These are phyloP conservation scores for Drosophila cognata DNA, from an alignment of 2,888 invertebrate species.

Conservation along the genomic window DNA sequence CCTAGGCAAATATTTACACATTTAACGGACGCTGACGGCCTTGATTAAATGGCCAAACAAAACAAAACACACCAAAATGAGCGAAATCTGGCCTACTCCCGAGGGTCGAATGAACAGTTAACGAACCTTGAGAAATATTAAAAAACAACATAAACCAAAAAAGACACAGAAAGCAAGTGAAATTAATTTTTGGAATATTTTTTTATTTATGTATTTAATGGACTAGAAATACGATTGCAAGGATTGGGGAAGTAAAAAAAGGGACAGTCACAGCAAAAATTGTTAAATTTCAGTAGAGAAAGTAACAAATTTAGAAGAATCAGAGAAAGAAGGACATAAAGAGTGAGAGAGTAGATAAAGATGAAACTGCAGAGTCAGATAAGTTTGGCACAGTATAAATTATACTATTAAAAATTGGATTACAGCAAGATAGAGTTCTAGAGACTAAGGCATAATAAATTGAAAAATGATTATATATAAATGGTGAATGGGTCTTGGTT, in stretches of 20 bases:
- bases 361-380: neutral
- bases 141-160: neutral
- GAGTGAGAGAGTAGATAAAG: neutral
- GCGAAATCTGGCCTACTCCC: slow-evolving; percentile 46
- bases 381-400: neutral
- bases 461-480: neutral
- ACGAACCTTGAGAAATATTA: neutral
- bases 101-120: slow-evolving; percentile 13
- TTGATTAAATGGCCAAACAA: slow-evolving; percentile 70
- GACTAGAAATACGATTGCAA: neutral
- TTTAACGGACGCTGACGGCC: slow-evolving; percentile 55
- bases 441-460: neutral
- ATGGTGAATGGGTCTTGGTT: neutral
- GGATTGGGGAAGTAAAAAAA: neutral
- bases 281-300: neutral
- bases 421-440: neutral
- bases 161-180: neutral
- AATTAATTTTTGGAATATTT: too few relatives aligned
- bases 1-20: slow-evolving; percentile 63
- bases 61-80: slow-evolving; percentile 31
- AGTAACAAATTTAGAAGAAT: neutral
- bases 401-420: neutral
- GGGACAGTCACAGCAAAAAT: neutral
- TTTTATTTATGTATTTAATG: too few relatives aligned
- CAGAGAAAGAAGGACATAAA: neutral